Percentiles rank a stretch among this genome's conserved stretches.
phyloP scores from a whole-genome alignment of 2,888 invertebrate genomes.

The Minunthozetes semirufus region DNA sequence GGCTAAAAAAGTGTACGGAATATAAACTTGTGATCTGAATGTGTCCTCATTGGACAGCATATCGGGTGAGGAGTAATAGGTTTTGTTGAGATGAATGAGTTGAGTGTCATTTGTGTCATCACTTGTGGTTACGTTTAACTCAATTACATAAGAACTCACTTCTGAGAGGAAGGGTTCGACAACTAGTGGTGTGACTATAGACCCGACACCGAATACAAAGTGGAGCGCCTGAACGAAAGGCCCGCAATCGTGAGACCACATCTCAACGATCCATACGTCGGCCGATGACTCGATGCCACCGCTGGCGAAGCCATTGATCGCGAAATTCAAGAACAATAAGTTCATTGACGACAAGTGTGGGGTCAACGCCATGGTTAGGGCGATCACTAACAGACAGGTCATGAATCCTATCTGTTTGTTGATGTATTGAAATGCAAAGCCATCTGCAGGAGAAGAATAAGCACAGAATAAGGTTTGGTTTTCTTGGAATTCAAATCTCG shows the following conservation, averaged over 20 bases:
- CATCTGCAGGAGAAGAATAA: background rate
- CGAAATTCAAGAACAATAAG: background rate
- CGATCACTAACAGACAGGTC: background rate
- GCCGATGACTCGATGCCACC: slow-evolving; percentile 1
- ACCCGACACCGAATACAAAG: background rate
- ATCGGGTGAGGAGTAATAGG: background rate
- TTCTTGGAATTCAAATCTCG: too few relatives aligned
- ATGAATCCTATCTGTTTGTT: background rate
- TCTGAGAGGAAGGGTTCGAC: background rate
- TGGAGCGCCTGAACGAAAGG: slow-evolving; percentile 15
- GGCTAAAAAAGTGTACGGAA: background rate
- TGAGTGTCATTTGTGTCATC: background rate
- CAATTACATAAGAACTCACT: background rate
- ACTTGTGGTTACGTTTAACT: background rate
- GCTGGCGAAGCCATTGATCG: slow-evolving; percentile 1
- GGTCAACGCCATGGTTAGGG: background rate
- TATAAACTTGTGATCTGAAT: background rate
- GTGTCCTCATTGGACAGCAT: background rate
- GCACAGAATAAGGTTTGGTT: background rate
- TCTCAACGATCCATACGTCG: slow-evolving; percentile 16
- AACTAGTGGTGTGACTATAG: background rate
- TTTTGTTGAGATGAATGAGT: background rate
- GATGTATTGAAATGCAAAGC: slow-evolving; percentile 6
- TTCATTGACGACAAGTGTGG: slow-evolving; percentile 3
- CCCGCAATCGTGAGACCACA: background rate